Conservation (phyloP, 1,140 invertebrate genomes). For the Bombus affinis region DNA sequence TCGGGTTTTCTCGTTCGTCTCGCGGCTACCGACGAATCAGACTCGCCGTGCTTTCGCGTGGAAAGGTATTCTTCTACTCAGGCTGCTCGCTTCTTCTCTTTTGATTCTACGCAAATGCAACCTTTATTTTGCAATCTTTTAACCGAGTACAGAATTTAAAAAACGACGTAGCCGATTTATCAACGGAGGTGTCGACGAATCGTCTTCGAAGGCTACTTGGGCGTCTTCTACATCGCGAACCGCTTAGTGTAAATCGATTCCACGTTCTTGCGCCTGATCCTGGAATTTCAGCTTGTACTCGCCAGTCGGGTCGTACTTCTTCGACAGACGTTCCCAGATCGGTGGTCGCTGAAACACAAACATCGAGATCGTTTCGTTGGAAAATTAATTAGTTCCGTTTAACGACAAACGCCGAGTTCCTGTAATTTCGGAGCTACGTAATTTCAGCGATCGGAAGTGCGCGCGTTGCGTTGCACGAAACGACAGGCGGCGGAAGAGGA, state of each 20-base stretch:
- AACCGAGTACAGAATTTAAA: background rate
- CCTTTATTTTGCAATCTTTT: conserved; percentile 27
- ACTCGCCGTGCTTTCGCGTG: background rate
- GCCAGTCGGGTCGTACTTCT: conserved; percentile 84
- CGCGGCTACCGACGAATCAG: background rate
- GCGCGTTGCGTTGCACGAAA: too few species aligned
- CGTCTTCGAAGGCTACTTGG: background rate
- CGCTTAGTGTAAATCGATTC: conserved; percentile 56
- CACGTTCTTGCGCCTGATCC: conserved; percentile 74
- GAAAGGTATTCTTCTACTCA: too few species aligned
- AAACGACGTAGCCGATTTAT: background rate
- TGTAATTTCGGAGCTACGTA: background rate
- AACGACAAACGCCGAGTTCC: too few species aligned
- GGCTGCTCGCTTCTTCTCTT: too few species aligned
- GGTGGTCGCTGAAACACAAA: conserved; percentile 83
- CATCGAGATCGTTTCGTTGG: background rate
- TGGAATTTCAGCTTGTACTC: conserved; percentile 83
- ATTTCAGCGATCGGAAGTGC: too few species aligned
- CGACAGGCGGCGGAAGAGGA: too few species aligned
- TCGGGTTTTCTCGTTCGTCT: background rate
- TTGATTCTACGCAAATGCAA: conserved; percentile 1
- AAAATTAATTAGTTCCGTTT: too few species aligned
- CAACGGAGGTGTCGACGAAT: background rate
- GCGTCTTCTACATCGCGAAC: background rate
- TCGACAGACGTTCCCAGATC: conserved; percentile 83